Evolutionary conservation across 2,888 invertebrate genomes (phyloP).

Genomic region (Rhagonycha fulva): DNA sequence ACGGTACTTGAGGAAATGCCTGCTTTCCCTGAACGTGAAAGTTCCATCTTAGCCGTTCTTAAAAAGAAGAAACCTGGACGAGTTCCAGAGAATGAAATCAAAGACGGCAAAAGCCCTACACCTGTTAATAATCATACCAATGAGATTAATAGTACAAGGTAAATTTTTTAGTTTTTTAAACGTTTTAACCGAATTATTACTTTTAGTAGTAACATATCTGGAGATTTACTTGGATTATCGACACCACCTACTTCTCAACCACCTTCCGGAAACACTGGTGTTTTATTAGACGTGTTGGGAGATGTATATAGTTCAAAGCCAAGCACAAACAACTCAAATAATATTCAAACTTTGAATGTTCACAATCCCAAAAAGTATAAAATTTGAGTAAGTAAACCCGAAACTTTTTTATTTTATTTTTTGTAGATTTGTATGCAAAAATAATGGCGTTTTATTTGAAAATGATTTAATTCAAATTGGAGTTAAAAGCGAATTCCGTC

Average conservation of each 20-base stretch:
- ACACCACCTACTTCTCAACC: conserved; percentile 80
- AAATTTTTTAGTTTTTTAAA: conserved; percentile 2
- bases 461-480: conserved; percentile 98
- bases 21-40: conserved; percentile 97
- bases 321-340: conserved; percentile 53
- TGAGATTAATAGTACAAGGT: conserved; percentile 57
- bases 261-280: conserved; percentile 70
- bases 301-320: conserved; percentile 77
- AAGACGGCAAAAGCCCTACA: conserved; percentile 80
- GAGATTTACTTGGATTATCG: conserved; percentile 86
- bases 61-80: conserved; percentile 98
- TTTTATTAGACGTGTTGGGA: conserved; percentile 88
- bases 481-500: conserved; percentile 95
- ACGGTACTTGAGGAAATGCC: conserved; percentile 99
- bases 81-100: conserved; percentile 85
- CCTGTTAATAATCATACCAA: conserved; percentile 59
- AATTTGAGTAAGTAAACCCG: neutral
- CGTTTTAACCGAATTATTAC: neutral
- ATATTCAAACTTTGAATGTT: conserved; percentile 63
- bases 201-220: conserved; percentile 57
- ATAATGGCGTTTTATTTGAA: conserved; percentile 97
- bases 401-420: neutral
- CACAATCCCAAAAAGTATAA: conserved; percentile 85
- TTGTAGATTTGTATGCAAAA: conserved; percentile 86
- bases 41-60: conserved; percentile 94